Percentiles rank a stretch among this genome's conserved stretches.
Conservation (phyloP, 2,113 vertebrate species). For the Taurulus bubalis region DNA sequence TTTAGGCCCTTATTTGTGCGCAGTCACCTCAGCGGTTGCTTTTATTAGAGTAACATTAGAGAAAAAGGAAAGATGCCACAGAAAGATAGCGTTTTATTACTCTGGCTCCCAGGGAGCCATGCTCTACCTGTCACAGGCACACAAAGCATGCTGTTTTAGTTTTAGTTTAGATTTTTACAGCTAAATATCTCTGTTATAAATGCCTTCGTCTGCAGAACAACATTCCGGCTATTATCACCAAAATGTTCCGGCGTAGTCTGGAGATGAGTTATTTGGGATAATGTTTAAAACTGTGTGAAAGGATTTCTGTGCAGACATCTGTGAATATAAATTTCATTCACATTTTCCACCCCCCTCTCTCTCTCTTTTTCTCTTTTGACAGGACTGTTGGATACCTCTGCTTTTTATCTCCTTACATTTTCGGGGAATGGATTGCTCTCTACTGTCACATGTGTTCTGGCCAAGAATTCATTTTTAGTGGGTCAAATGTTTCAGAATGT, state of each 20-base stretch:
- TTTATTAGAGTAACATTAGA: slow-evolving; percentile 96
- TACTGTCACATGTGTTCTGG: slow-evolving; percentile 75
- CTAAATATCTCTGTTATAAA: slow-evolving; percentile 79
- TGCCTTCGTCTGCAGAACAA: slow-evolving; percentile 79
- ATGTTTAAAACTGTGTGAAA: slow-evolving; percentile 61
- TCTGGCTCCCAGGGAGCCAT: slow-evolving; percentile 92
- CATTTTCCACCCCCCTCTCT: slow-evolving; percentile 67
- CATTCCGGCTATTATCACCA: slow-evolving; percentile 77
- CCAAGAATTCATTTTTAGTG: slow-evolving; percentile 83
- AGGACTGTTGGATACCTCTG: slow-evolving; percentile 76
- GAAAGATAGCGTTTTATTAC: slow-evolving; percentile 94
- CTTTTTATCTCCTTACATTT: slow-evolving; percentile 83
- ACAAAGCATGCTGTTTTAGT: slow-evolving; percentile 87
- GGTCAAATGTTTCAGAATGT: slow-evolving; percentile 86
- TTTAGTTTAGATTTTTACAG: slow-evolving; percentile 68
- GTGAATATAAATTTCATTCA: slow-evolving; percentile 80
- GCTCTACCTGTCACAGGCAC: slow-evolving; percentile 92
- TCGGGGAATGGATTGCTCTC: slow-evolving; percentile 83
- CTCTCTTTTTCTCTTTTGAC: slow-evolving; percentile 69
- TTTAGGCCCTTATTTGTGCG: slow-evolving; percentile 94
- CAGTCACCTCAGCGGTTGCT: slow-evolving; percentile 94
- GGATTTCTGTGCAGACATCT: slow-evolving; percentile 65
- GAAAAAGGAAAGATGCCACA: slow-evolving; percentile 88
- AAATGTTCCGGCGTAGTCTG: slow-evolving; percentile 58
- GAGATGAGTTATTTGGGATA: slow-evolving; percentile 67